These are phyloP conservation scores for Metopolophium dirhodum DNA, from an alignment of 1,140 invertebrate genomes.

Conservation along the genomic window DNA sequence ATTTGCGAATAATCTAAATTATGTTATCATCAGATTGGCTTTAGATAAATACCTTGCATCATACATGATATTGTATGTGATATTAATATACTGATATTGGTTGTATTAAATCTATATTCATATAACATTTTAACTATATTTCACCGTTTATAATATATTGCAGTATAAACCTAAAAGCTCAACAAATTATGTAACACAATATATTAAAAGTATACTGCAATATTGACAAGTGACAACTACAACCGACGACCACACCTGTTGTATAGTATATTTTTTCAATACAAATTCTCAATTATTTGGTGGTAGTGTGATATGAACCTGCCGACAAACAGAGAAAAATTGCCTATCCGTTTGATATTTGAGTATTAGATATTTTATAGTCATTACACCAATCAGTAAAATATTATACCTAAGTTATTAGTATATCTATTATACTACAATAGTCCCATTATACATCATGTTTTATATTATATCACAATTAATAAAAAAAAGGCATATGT, in stretches of 20 bases:
- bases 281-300: background rate
- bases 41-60: background rate
- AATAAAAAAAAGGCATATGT: background rate
- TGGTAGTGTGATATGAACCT: background rate
- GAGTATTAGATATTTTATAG: background rate
- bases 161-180: background rate
- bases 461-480: background rate
- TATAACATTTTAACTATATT: background rate
- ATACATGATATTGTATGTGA: background rate
- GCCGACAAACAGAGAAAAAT: background rate
- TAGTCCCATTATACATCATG: too few relatives aligned
- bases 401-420: background rate
- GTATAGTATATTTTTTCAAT: background rate
- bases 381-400: background rate
- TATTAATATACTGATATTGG: background rate
- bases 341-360: background rate
- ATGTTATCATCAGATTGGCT: background rate
- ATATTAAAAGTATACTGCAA: background rate
- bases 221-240: too few relatives aligned
- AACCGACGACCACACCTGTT: background rate
- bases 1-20: background rate
- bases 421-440: background rate
- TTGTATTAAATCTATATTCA: background rate
- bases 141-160: background rate
- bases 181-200: background rate